A percentile compares a stretch with the other conserved stretches of the same genome.
These are phyloP conservation scores for Gopherus flavomarginatus DNA, from an alignment of 2,113 vertebrate species.

Conservation along the genomic window DNA sequence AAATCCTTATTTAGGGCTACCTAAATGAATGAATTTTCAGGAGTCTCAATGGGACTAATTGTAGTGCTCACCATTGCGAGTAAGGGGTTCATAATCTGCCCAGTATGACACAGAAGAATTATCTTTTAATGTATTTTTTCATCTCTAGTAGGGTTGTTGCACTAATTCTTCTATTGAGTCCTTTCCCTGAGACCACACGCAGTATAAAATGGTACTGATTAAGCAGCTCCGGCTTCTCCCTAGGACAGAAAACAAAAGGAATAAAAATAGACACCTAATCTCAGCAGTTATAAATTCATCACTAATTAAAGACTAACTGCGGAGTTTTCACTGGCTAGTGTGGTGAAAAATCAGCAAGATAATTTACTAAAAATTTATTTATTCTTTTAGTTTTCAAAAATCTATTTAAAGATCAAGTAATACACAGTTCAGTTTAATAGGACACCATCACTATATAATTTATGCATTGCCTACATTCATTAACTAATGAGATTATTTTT, in stretches of 20 bases:
- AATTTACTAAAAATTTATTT: neutral
- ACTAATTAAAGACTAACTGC: neutral
- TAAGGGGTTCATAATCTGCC: neutral
- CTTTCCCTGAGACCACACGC: slow-evolving; percentile 53
- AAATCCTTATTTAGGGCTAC: neutral
- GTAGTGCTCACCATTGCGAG: neutral
- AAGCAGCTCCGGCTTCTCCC: slow-evolving; percentile 62
- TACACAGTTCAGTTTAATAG: neutral
- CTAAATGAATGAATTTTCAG: neutral
- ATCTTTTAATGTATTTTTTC: neutral
- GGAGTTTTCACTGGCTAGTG: neutral
- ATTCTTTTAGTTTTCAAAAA: neutral
- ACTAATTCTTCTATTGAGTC: neutral
- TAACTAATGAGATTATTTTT: slow-evolving; percentile 1
- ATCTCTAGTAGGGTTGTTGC: neutral
- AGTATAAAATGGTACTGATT: slow-evolving; percentile 53
- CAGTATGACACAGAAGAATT: neutral
- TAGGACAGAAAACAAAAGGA: slow-evolving; percentile 33
- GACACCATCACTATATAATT: neutral
- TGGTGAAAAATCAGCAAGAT: slow-evolving; percentile 14
- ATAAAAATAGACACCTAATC: neutral
- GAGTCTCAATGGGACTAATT: neutral
- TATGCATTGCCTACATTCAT: neutral
- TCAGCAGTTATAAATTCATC: slow-evolving; percentile 12
- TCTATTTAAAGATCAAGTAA: neutral